A percentile compares a stretch with the other conserved stretches of the same genome.
Conservation (phyloP, 2,888 invertebrate genomes). For the Elegia similella region DNA sequence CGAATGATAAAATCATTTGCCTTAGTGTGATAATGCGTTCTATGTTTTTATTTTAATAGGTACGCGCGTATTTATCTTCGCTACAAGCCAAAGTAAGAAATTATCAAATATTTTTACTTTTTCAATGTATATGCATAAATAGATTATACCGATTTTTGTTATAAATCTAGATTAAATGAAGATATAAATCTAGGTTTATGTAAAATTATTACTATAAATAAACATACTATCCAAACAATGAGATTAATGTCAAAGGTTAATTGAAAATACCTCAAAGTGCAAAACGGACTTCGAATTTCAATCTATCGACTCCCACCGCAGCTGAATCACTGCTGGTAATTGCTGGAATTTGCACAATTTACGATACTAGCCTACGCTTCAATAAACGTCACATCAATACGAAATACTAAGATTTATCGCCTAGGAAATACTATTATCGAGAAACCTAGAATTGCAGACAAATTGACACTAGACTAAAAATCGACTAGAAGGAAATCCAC, state of each 20-base stretch:
- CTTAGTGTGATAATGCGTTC: too few relatives aligned
- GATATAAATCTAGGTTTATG: too few relatives aligned
- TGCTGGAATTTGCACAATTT: constrained; percentile 12
- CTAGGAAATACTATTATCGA: neutral
- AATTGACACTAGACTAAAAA: neutral
- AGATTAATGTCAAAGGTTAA: neutral
- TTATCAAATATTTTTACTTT: too few relatives aligned
- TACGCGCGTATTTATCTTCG: too few relatives aligned
- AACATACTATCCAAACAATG: neutral
- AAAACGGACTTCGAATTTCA: constrained; percentile 12
- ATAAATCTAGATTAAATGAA: too few relatives aligned
- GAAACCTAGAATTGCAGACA: neutral
- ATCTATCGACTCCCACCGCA: constrained; percentile 5
- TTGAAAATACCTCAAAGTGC: neutral
- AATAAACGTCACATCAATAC: constrained; percentile 8
- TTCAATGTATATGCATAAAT: too few relatives aligned
- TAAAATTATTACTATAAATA: neutral
- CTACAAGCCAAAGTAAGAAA: too few relatives aligned
- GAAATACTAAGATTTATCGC: neutral
- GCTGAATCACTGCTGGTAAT: constrained; percentile 4
- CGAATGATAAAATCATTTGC: too few relatives aligned
- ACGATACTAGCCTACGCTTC: constrained; percentile 7
- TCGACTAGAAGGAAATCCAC: too few relatives aligned
- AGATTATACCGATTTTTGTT: too few relatives aligned
- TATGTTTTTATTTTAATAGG: too few relatives aligned